Base-by-base conservation (phyloP, 2,113 vertebrate genomes). In the Elephantulus edwardii region DNA sequence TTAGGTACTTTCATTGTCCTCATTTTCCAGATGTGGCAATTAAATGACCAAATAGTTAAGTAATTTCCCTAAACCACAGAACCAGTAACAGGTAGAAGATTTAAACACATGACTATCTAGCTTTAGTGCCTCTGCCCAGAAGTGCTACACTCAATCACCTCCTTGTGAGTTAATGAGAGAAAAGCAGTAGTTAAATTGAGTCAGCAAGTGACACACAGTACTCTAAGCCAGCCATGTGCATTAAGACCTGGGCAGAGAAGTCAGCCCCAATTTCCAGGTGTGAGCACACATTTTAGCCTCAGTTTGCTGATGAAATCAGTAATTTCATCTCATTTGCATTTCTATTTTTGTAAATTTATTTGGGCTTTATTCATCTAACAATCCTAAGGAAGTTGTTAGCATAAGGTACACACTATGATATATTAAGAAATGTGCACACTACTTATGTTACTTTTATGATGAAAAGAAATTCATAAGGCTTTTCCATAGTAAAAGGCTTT, bases 391-490 rank as follows among this genome's bases (percentile, higher is more conserved):
- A 79, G 12, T n/a, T n/a, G n/a, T n/a, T n/a, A n/a, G n/a, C n/a
- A n/a, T n/a, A n/a, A n/a, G n/a, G n/a, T n/a, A n/a, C n/a, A n/a
- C n/a, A n/a, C n/a, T n/a, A n/a, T n/a, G n/a, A n/a, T n/a, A n/a
- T 56, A 0, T 62, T 56, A 74, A 70, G 26, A 10, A 76, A 81
- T 77, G 74, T 72, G 88, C 38, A 85, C 6, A 76, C 10, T 16
- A 85, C 74, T 78, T 85, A 62, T 35, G 42, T 35, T 66, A 60
- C 28, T 77, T 92, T 89, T 83, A 68, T 92, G 22, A 84, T 86
- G 40, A 84, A 93, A 64, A 54, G 75, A 86, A 78, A 68, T 52
- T 46, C 74, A 17, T 11, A 26, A 9, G 20, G 13, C 22, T 78
- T 2, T 91, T 35, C 78, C 44, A 26, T 14, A 83, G 28, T 42